Evolutionary conservation across 1,140 invertebrate genomes (phyloP).

Genomic region (Trichoplusia ni): DNA sequence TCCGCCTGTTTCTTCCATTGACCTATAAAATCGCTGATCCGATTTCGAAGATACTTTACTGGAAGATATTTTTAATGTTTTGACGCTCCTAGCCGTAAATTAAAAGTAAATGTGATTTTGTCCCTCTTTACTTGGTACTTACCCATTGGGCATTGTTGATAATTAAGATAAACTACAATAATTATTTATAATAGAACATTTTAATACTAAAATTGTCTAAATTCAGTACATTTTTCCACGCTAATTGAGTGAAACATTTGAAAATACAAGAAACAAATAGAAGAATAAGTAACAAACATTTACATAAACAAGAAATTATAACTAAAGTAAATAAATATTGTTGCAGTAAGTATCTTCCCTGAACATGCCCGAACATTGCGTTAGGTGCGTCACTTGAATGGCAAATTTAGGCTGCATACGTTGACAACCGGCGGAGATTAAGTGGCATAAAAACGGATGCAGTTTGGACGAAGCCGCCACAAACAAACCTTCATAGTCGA

Average conservation of each 20-base stretch:
- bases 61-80: too few species aligned
- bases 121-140: neutral
- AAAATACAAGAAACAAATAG: constrained; percentile 23
- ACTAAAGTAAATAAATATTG: constrained; percentile 60
- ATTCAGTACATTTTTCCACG: constrained; percentile 7
- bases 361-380: constrained; percentile 55
- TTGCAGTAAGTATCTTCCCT: constrained; percentile 65
- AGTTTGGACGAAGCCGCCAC: constrained; percentile 53
- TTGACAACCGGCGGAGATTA: constrained; percentile 51
- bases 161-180: neutral
- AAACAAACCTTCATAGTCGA: constrained; percentile 60
- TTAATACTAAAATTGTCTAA: constrained; percentile 27
- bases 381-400: constrained; percentile 58
- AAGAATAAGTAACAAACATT: constrained; percentile 38
- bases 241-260: neutral
- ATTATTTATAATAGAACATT: neutral
- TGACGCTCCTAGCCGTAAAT: too few species aligned
- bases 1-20: too few species aligned
- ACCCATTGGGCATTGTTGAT: neutral
- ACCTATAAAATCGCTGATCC: too few species aligned
- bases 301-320: constrained; percentile 37
- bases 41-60: too few species aligned
- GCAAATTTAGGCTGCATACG: constrained; percentile 53
- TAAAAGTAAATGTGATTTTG: too few species aligned
- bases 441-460: constrained; percentile 60